phyloP scores from a whole-genome alignment of 1,140 invertebrate genomes.

The Hyposmocoma kahamanoa region DNA sequence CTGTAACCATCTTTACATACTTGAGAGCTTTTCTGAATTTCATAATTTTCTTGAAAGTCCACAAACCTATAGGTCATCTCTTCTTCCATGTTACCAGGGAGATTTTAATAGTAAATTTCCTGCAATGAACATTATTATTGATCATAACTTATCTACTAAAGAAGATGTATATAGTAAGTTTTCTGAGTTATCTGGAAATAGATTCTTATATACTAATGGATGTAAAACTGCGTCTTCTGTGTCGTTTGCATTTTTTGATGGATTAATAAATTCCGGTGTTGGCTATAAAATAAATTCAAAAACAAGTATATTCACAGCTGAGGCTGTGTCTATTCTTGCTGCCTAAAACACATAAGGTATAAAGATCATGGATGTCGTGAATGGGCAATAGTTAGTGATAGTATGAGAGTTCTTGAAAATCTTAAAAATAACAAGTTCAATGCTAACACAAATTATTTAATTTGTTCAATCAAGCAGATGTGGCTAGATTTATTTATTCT shows the following conservation, averaged over 20 bases:
- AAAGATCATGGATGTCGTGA: not conserved
- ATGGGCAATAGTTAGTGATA: not conserved
- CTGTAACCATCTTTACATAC: not conserved
- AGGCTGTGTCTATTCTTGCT: not conserved
- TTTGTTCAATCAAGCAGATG: not conserved
- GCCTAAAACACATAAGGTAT: not conserved
- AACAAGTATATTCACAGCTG: not conserved
- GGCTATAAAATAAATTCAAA: not conserved
- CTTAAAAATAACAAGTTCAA: not conserved
- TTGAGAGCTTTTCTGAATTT: not conserved
- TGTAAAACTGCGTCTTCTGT: not conserved
- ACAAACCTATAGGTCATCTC: not conserved
- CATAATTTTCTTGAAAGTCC: not conserved
- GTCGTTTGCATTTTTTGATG: not conserved
- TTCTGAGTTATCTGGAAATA: not conserved
- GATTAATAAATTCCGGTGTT: not conserved
- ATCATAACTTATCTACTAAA: conserved; percentile 1
- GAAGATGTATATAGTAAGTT: not conserved
- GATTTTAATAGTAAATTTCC: conserved; percentile 1
- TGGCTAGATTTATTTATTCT: not conserved
- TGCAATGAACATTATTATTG: not conserved
- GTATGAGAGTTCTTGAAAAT: not conserved
- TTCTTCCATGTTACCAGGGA: conserved; percentile 2
- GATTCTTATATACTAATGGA: not conserved
- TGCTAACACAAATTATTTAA: not conserved